These are phyloP conservation scores for Anser cygnoides DNA, from an alignment of 2,113 vertebrate species.

Conservation along the genomic window DNA sequence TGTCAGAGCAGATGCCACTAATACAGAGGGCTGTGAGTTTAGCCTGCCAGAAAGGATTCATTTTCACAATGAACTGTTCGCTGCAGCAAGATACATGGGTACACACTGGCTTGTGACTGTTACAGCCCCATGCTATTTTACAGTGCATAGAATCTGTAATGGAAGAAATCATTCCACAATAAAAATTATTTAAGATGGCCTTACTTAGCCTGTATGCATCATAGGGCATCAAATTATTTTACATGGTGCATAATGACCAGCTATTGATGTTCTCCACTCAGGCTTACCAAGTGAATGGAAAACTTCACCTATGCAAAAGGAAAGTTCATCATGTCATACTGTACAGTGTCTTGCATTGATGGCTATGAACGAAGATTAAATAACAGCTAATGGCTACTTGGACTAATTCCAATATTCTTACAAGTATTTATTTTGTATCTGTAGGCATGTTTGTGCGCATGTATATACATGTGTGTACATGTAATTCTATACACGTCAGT, in stretches of 20 bases:
- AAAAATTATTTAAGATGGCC: conserved; percentile 73
- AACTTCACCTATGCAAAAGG: conserved; percentile 37
- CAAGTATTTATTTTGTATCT: conserved; percentile 17
- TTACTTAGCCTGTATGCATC: conserved; percentile 70
- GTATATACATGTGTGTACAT: background rate
- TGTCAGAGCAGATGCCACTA: conserved; percentile 37
- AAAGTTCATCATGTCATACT: conserved; percentile 19
- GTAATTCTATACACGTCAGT: background rate
- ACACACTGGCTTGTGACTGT: conserved; percentile 59
- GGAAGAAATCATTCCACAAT: conserved; percentile 72
- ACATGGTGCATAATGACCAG: conserved; percentile 70
- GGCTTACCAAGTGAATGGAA: conserved; percentile 59
- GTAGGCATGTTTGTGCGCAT: background rate
- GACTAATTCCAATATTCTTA: conserved; percentile 38
- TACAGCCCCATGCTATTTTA: conserved; percentile 64
- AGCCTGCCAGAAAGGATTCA: conserved; percentile 45
- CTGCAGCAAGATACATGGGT: conserved; percentile 58
- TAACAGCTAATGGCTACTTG: conserved; percentile 39
- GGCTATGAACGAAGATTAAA: conserved; percentile 48
- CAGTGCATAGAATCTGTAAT: conserved; percentile 69
- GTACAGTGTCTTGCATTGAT: conserved; percentile 40
- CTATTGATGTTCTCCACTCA: conserved; percentile 65
- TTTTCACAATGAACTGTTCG: conserved; percentile 31
- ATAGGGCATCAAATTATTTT: conserved; percentile 72
- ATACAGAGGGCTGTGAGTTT: background rate